Evolutionary conservation across 1,140 invertebrate species (phyloP), one percentile per base, ranked within the genome.

Genomic region (Aphelinus atriplicis): DNA sequence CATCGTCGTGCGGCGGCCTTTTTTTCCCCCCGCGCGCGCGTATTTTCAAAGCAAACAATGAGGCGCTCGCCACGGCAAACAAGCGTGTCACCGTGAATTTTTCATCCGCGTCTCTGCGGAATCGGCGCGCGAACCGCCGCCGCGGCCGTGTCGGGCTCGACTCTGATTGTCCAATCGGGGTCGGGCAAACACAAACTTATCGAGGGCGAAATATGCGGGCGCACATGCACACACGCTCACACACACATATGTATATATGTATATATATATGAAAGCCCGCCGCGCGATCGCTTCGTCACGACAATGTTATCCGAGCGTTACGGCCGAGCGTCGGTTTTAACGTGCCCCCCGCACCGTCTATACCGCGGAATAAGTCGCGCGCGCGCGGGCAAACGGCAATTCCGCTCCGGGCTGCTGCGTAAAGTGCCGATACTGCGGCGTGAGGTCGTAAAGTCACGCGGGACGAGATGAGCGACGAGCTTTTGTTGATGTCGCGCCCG

Each of bases 171-270:
- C 26, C 26, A 26, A 26, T 26, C 26, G 26, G 26, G 26, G 48
- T 47, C 48, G 7, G 45, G 46, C 46, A 63, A 63, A 63, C 61
- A 63, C 45, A 63, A 63, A 63, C 43, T 63, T 63, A 63, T 63
- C 61, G 46, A 1, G 2, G 7, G 46, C 61, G 61, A 63, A 63
- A 63, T 63, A 48, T 63, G 61, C 10, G 46, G 45, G 61, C 48
- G 26, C 26, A 26, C 26, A 26, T 26, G 26, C 26, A 26, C 26
- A 26, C 26, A 0, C 26, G 26, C 26, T 43, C 48, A 63, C 61
- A 63, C 48, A 63, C 6, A 63, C 45, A 26, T 26, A 0, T 26
- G 26, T 26, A 0, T 26, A 0, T 26, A 26, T 26, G 26, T 26
- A 26, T 26, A 0, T 26, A 26, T 26, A 26, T 26, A 26, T 26